phyloP scores from a whole-genome alignment of 2,797 vertebrate species.

The Picus viridis region DNA sequence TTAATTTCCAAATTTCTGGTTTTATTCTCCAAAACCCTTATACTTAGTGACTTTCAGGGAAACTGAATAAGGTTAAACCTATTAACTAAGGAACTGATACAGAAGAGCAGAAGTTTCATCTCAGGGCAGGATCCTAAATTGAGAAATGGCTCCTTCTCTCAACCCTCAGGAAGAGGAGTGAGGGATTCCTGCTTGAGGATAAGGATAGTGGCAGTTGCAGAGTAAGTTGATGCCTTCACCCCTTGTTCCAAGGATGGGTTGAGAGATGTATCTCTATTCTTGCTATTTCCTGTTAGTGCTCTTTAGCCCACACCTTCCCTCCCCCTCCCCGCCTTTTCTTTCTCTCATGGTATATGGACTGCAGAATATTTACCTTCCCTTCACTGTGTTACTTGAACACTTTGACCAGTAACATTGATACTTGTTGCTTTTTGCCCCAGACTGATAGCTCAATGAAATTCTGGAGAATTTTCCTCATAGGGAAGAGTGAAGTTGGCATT shows the following conservation, averaged over 20 bases:
- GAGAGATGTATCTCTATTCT: not conserved
- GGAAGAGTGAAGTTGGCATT: not conserved
- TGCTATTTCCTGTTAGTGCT: not conserved
- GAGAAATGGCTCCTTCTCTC: not conserved
- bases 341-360: accelerated
- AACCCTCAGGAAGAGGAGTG: not conserved
- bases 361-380: not conserved
- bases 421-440: not conserved
- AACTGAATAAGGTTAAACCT: not conserved
- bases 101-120: not conserved
- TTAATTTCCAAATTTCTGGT: not conserved
- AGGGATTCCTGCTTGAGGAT: not conserved
- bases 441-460: not conserved
- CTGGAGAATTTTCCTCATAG: not conserved
- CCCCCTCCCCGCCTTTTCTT: too few relatives aligned
- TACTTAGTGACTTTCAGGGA: not conserved
- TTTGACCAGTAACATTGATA: not conserved
- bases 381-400: not conserved
- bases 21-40: not conserved
- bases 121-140: not conserved
- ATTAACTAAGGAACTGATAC: not conserved
- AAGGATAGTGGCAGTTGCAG: not conserved
- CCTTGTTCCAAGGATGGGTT: not conserved
- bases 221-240: not conserved
- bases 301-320: accelerated